phyloP scores from a whole-genome alignment of 2,113 vertebrate genomes.

The Callospermophilus lateralis region DNA sequence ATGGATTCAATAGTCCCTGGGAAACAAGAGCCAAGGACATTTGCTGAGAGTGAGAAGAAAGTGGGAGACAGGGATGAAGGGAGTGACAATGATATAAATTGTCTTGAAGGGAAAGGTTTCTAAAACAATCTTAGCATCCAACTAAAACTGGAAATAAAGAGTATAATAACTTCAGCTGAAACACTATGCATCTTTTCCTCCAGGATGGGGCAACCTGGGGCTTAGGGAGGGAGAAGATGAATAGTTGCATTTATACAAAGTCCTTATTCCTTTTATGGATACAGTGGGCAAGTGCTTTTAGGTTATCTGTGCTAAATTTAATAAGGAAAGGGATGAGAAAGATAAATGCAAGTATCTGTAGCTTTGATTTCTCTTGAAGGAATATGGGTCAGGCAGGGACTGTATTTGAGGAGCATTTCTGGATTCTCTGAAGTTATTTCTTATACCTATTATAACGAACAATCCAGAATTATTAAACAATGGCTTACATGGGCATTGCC shows the following conservation, averaged over 20 bases:
- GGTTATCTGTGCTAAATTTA: not conserved
- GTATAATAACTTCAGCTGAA: not conserved
- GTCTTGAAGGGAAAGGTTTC: not conserved
- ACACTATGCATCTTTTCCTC: not conserved
- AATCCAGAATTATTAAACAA: not conserved
- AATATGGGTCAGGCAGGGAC: not conserved
- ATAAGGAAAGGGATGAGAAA: not conserved
- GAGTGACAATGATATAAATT: not conserved
- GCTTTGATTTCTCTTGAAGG: not conserved
- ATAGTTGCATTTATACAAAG: not conserved
- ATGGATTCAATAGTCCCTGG: not conserved
- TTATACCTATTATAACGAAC: not conserved
- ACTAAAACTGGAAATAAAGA: not conserved
- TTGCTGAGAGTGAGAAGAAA: not conserved
- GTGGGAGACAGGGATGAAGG: not conserved
- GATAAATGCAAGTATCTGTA: not conserved
- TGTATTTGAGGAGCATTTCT: not conserved
- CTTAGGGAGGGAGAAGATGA: not conserved
- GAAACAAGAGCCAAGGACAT: not conserved
- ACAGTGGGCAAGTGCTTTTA: not conserved
- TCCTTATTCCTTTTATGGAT: not conserved
- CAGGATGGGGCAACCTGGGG: fast-evolving
- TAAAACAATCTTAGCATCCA: not conserved
- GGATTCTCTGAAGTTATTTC: not conserved
- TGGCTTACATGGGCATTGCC: not conserved